phyloP scores from a whole-genome alignment of 2,888 invertebrate genomes.

The Athetis lepigone region DNA sequence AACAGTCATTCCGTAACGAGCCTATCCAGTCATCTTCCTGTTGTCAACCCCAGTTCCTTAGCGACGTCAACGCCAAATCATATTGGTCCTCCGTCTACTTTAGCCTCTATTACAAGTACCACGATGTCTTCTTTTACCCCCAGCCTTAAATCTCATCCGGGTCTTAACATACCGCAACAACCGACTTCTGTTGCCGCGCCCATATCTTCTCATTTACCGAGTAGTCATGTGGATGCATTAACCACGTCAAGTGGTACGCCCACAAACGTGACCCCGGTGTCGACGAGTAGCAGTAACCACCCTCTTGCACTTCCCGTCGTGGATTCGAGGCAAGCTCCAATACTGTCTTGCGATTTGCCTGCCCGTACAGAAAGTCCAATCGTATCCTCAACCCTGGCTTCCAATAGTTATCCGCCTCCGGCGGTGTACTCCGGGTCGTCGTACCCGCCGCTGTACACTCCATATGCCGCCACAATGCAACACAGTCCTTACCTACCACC shows the following conservation, averaged over 20 bases:
- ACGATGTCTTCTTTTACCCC: constrained; percentile 81
- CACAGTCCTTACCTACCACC: constrained; percentile 94
- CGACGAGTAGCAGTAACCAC: constrained; percentile 78
- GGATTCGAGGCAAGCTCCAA: constrained; percentile 81
- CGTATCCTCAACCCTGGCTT: constrained; percentile 92
- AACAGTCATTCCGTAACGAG: constrained; percentile 84
- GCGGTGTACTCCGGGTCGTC: constrained; percentile 92
- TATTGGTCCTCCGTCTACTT: constrained; percentile 74
- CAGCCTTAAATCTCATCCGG: constrained; percentile 79
- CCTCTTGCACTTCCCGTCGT: constrained; percentile 78
- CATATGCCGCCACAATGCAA: constrained; percentile 93
- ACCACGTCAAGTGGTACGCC: constrained; percentile 73
- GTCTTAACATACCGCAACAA: constrained; percentile 74
- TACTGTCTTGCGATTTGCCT: constrained; percentile 88
- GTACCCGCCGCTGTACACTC: constrained; percentile 94
- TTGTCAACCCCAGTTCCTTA: constrained; percentile 74
- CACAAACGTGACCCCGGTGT: constrained; percentile 72
- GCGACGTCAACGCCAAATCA: constrained; percentile 78
- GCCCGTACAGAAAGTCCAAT: constrained; percentile 80
- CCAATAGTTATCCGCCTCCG: constrained; percentile 92
- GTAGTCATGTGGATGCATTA: constrained; percentile 76
- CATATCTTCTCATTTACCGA: constrained; percentile 74
- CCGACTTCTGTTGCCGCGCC: constrained; percentile 71
- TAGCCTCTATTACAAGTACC: constrained; percentile 76
- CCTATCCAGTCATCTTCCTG: constrained; percentile 78